phyloP scores from a whole-genome alignment of 2,113 vertebrate species.

The Channa argus region DNA sequence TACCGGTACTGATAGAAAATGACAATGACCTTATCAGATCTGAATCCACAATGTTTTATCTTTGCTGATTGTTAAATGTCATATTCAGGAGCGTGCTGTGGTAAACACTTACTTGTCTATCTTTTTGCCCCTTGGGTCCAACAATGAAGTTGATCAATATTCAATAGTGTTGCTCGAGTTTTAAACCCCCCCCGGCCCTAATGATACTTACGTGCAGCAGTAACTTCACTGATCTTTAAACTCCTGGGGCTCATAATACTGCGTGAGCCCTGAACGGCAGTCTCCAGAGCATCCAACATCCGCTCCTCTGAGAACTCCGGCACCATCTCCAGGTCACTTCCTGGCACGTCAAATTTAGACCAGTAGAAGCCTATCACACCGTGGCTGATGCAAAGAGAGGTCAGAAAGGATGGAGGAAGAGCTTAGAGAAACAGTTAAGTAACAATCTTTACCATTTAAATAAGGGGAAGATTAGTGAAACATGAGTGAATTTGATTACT shows the following conservation, averaged over 20 bases:
- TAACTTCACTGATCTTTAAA: conserved; percentile 69
- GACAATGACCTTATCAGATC: conserved; percentile 52
- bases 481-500: neutral
- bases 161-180: too few relatives aligned
- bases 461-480: neutral
- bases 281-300: conserved; percentile 66
- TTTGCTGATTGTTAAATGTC: conserved; percentile 40
- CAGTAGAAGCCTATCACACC: conserved; percentile 81
- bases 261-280: conserved; percentile 26
- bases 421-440: neutral
- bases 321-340: conserved; percentile 51
- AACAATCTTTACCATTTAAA: conserved; percentile 3
- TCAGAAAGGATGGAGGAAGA: neutral
- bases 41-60: conserved; percentile 30
- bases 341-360: conserved; percentile 80
- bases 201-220: conserved; percentile 74
- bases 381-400: conserved; percentile 69
- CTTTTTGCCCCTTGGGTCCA: too few relatives aligned
- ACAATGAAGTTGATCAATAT: too few relatives aligned
- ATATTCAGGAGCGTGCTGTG: conserved; percentile 21
- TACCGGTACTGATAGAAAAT: conserved; percentile 54
- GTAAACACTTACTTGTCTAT: neutral
- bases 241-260: accelerated
- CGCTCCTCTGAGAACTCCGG: conserved; percentile 77
- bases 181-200: too few relatives aligned